Conservation (phyloP, 2,113 vertebrate species). For the Brachypteracias leptosomus region DNA sequence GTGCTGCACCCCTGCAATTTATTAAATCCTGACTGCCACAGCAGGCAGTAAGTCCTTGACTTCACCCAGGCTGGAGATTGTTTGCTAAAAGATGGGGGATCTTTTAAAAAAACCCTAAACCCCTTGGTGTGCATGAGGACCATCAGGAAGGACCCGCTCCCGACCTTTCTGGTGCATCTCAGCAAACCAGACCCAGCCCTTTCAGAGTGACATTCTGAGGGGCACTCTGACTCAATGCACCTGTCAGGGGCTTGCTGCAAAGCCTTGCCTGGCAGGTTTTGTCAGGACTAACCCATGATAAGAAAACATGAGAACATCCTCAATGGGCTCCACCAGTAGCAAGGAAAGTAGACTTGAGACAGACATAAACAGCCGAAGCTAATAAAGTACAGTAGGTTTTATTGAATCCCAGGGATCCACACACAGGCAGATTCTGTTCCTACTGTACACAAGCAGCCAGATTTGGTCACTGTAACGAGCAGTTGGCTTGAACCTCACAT, state of each 20-base stretch:
- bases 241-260: not conserved
- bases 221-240: no score
- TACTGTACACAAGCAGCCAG: not conserved
- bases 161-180: accelerated
- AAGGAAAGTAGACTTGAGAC: not conserved
- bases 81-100: not conserved
- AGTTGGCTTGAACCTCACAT: not conserved
- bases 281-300: not conserved
- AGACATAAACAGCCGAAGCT: not conserved
- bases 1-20: not conserved
- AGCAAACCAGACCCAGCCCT: not conserved
- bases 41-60: not conserved
- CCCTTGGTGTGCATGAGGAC: no score
- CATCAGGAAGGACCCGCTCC: not conserved
- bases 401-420: not conserved
- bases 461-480: not conserved
- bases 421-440: not conserved
- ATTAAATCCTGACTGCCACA: not conserved
- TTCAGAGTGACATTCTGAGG: not conserved
- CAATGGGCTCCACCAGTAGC: not conserved
- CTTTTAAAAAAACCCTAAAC: not conserved
- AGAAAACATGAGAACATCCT: not conserved
- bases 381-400: not conserved
- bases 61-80: not conserved
- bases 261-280: not conserved